These are phyloP conservation scores for Scelioninae gen. 1 DNA, from an alignment of 2,888 invertebrate genomes.

Conservation along the genomic window DNA sequence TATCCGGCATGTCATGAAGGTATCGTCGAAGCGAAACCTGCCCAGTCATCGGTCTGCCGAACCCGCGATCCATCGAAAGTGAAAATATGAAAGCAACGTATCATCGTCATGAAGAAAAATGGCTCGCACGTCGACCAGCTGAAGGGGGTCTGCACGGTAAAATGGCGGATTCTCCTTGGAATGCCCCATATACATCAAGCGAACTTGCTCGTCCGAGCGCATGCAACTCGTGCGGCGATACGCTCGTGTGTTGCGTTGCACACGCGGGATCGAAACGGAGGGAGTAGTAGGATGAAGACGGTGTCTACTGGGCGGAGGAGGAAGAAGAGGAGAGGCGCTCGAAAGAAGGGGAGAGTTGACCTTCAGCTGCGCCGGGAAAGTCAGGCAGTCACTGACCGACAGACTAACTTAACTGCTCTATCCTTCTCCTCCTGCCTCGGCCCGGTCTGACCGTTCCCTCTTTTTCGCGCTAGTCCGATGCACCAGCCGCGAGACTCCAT, in stretches of 20 bases:
- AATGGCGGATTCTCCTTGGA: conserved; percentile 66
- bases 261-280: conserved; percentile 60
- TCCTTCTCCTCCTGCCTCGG: conserved; percentile 71
- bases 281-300: conserved; percentile 74
- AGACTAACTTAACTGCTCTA: conserved; percentile 83
- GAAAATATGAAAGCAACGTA: conserved; percentile 40
- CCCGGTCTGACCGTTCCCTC: conserved; percentile 63
- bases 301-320: conserved; percentile 66
- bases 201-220: conserved; percentile 40
- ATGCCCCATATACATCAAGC: conserved; percentile 65
- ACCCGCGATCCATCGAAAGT: conserved; percentile 45
- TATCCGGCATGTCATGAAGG: too few species aligned
- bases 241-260: conserved; percentile 29
- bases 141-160: conserved; percentile 60
- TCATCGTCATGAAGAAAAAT: conserved; percentile 42
- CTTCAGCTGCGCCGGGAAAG: conserved; percentile 82
- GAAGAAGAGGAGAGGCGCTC: conserved; percentile 70
- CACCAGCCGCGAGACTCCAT: conserved; percentile 73
- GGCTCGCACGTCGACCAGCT: too few species aligned
- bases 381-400: conserved; percentile 85
- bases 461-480: conserved; percentile 80
- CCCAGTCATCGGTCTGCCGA: conserved; percentile 30
- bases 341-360: conserved; percentile 78
- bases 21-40: conserved; percentile 20
- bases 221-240: conserved; percentile 66